Percentiles rank a stretch among this genome's conserved stretches.
These are phyloP conservation scores for Callaeas wilsoni DNA, from an alignment of 2,113 vertebrate genomes.

Conservation along the genomic window DNA sequence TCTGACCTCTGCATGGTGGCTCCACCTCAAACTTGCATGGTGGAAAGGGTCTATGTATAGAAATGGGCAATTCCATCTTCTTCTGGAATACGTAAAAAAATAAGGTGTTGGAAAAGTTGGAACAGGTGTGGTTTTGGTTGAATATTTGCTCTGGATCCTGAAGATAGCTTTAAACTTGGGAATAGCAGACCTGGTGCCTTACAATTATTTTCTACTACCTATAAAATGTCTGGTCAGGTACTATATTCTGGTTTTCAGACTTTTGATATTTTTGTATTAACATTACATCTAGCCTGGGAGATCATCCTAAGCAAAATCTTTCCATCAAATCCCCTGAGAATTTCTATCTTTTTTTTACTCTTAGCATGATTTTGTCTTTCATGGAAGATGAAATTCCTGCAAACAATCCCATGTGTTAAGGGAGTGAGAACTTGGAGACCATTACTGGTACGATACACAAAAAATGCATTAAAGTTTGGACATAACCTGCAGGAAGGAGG, in stretches of 20 bases:
- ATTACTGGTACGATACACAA: conserved; percentile 25
- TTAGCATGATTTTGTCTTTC: background rate
- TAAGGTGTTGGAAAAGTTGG: background rate
- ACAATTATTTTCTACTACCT: background rate
- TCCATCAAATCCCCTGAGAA: background rate
- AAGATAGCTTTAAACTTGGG: background rate
- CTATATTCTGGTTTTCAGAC: background rate
- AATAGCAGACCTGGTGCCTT: background rate
- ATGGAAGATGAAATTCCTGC: background rate
- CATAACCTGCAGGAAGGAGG: background rate
- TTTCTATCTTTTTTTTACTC: background rate
- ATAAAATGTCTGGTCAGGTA: background rate
- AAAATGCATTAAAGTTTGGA: conserved; percentile 33
- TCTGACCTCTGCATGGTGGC: background rate
- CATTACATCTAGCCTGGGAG: background rate
- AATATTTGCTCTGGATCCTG: background rate
- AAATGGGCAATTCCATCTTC: background rate
- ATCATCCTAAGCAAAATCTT: background rate
- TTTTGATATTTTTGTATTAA: background rate
- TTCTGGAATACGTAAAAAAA: background rate
- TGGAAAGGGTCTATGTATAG: background rate
- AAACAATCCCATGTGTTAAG: background rate
- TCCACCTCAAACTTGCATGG: fast-evolving
- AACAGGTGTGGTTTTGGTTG: background rate
- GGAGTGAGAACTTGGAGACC: background rate